Evolutionary conservation across 2,888 invertebrate genomes (phyloP), one percentile per base, ranked within the genome.

Genomic region (Drosophila setosimentum): DNA sequence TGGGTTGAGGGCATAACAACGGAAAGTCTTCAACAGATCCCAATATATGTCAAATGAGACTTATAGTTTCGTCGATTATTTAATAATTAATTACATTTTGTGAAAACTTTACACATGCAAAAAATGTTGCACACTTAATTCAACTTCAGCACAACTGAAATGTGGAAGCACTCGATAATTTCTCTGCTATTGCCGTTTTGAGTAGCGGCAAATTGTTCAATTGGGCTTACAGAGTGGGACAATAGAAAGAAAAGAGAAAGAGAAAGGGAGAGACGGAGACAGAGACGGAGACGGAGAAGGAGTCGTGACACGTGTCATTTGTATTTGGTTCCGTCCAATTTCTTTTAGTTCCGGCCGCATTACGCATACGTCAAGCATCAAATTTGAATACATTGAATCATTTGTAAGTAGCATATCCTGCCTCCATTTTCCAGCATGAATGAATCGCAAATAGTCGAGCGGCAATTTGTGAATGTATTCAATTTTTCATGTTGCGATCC

Each of bases 391-490:
- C 59, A 59, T 49, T 60, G 33, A 32, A 55, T 42, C 69, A 60
- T 61, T 70, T 61, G 50, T 29, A 16, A 50, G 55, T 24, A n/a
- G 50, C 55, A 70, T 37, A 57, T 71, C 71, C 71, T 71, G 60
- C 50, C 51, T 40, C 48, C 59, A 7, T n/a, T 64, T 49, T 49
- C 49, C 33, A 16, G 27, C 50, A 40, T 8, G 27, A 68, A 45
- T 55, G 68, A 49, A 50, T 60, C 55, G 24, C 35, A 69, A 69
- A 67, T 54, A 21, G 30, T 53, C 51, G 51, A 35, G 13, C 45
- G 37, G 21, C 53, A 66, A 65, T 65, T 54, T 49, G 54, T 11
- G 59, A 21, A 33, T 35, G 66, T 27, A 18, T 49, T 49, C 49
- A 50, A 29, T 24, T 24, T 45, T 45, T 45, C 8, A 45, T 32